Percentiles rank a stretch among this genome's conserved stretches.
Conservation (phyloP, 2,888 invertebrate species). For the Osmoderma eremita region DNA sequence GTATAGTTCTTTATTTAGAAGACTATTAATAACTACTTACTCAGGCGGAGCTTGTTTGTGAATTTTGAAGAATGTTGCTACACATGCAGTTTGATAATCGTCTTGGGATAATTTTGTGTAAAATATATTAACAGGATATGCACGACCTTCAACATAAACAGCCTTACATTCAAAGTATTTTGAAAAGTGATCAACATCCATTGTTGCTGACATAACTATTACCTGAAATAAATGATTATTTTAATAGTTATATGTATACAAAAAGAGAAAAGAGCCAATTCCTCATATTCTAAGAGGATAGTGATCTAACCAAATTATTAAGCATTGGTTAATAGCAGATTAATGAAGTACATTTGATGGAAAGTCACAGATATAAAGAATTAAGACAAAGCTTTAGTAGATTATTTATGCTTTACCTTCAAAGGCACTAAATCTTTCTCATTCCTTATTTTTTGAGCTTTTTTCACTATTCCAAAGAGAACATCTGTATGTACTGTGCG, state of each 20-base stretch:
- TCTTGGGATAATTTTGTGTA: constrained; percentile 77
- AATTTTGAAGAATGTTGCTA: constrained; percentile 90
- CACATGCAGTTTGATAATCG: constrained; percentile 85
- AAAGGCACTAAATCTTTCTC: constrained; percentile 70
- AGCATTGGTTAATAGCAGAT: too few species aligned
- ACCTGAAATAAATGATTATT: constrained; percentile 66
- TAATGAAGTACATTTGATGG: too few species aligned
- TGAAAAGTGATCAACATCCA: constrained; percentile 94
- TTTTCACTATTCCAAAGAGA: constrained; percentile 90
- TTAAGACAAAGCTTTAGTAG: background rate
- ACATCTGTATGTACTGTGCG: constrained; percentile 94
- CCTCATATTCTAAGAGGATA: background rate
- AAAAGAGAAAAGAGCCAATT: background rate
- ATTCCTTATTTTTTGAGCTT: constrained; percentile 80
- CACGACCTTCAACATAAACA: constrained; percentile 90
- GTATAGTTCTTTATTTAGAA: background rate
- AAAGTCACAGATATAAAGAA: too few species aligned
- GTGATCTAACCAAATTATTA: background rate
- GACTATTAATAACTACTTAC: constrained; percentile 66
- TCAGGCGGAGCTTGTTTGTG: constrained; percentile 83
- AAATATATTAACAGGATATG: constrained; percentile 81
- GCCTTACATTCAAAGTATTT: constrained; percentile 89
- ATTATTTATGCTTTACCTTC: constrained; percentile 67
- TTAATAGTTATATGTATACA: background rate
- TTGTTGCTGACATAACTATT: constrained; percentile 94